A percentile compares a stretch with the other conserved stretches of the same genome.
Evolutionary conservation across 2,888 invertebrate species (phyloP).

Genomic region (Drosophila borealis): DNA sequence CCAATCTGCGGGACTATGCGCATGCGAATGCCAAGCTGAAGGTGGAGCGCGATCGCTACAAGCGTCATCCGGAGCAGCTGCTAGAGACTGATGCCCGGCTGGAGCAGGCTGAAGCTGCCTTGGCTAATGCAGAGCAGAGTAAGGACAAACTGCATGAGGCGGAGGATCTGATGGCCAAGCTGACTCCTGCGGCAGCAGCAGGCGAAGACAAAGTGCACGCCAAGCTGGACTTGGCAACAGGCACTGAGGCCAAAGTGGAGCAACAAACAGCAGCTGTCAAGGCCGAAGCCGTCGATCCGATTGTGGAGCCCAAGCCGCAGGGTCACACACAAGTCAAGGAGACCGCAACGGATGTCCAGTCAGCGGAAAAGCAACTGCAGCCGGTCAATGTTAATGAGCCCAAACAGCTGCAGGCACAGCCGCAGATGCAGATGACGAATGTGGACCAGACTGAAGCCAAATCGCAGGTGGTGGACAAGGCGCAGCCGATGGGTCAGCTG

Average conservation of each 20-base stretch:
- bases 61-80: conserved; percentile 34
- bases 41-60: conserved; percentile 30
- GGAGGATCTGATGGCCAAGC: conserved; percentile 8
- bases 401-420: not conserved
- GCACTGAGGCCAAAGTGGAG: not conserved
- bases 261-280: not conserved
- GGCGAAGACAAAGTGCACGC: not conserved
- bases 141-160: conserved; percentile 3
- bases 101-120: not conserved
- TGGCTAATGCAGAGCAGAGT: not conserved
- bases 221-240: not conserved
- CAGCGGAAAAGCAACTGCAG: not conserved
- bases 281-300: not conserved
- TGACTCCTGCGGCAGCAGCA: not conserved
- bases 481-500: not conserved
- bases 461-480: not conserved
- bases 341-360: not conserved
- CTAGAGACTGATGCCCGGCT: not conserved
- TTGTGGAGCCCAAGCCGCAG: not conserved
- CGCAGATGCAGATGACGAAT: not conserved
- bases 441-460: not conserved
- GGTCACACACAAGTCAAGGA: not conserved
- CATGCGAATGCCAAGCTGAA: conserved; percentile 30
- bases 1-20: conserved; percentile 43
- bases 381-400: not conserved